These are phyloP conservation scores for Epizoanthus scotinus DNA, from an alignment of 92 coral and sea anemone species.

Conservation along the genomic window DNA sequence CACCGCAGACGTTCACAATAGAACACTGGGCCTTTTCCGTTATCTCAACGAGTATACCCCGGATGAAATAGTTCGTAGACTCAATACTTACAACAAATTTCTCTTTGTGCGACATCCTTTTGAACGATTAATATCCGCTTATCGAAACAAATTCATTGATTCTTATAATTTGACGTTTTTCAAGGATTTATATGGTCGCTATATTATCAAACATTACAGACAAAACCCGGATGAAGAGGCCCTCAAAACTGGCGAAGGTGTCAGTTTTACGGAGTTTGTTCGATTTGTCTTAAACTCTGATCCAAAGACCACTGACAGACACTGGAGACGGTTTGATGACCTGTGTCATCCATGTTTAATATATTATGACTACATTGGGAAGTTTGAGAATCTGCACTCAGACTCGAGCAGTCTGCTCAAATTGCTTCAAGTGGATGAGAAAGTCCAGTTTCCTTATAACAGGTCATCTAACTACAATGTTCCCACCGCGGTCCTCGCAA, in stretches of 20 bases:
- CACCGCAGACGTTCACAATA: conserved; percentile 89
- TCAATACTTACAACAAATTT: conserved; percentile 85
- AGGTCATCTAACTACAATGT: conserved; percentile 70
- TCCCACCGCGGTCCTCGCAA: conserved; percentile 66
- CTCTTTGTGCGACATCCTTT: conserved; percentile 93
- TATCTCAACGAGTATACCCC: conserved; percentile 88
- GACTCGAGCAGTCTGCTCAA: conserved; percentile 72
- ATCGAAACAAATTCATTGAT: conserved; percentile 93
- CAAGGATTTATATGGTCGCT: conserved; percentile 79
- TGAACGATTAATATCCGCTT: conserved; percentile 91
- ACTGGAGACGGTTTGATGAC: conserved; percentile 85
- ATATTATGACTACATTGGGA: conserved; percentile 89
- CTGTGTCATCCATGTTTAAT: conserved; percentile 93
- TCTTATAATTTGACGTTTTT: conserved; percentile 89
- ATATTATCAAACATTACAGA: conserved; percentile 78
- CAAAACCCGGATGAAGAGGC: conserved; percentile 66
- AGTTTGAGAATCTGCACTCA: conserved; percentile 72
- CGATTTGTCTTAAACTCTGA: conserved; percentile 69
- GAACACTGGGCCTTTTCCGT: conserved; percentile 85
- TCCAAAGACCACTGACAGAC: conserved; percentile 83
- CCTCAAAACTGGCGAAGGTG: conserved; percentile 82
- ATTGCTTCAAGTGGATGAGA: conserved; percentile 60
- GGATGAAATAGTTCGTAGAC: conserved; percentile 82
- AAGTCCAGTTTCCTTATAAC: conserved; percentile 82
- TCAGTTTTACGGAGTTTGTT: conserved; percentile 85